phyloP scores from a whole-genome alignment of 1,140 invertebrate genomes.

The Dermatophagoides farinae region DNA sequence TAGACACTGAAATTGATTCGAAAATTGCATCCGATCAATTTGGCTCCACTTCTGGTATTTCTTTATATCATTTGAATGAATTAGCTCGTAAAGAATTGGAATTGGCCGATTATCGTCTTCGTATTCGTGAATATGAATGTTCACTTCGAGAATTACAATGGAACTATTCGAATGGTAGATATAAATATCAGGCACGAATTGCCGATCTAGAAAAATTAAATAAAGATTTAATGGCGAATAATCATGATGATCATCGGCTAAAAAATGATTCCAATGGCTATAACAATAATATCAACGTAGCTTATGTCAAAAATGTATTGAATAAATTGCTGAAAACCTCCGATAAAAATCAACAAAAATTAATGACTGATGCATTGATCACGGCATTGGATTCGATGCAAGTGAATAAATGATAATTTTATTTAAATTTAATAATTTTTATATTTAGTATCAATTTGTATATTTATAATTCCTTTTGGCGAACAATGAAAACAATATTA shows the following conservation, averaged over 20 bases:
- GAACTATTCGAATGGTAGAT: conserved; percentile 14
- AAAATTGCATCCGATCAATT: not conserved
- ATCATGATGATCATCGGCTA: not conserved
- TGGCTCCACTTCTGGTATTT: not conserved
- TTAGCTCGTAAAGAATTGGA: conserved; percentile 14
- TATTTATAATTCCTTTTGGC: not conserved
- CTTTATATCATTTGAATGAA: conserved; percentile 15
- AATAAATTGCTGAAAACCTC: conserved; percentile 13
- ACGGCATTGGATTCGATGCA: conserved; percentile 1
- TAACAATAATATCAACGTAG: conserved; percentile 7
- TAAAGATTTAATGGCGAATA: not conserved
- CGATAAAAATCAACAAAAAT: conserved; percentile 13
- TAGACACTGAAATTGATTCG: not conserved
- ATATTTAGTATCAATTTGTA: not conserved
- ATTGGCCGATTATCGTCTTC: conserved; percentile 5
- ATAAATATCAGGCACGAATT: conserved; percentile 10
- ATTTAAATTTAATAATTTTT: not conserved
- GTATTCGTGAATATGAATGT: conserved; percentile 13
- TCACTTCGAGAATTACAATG: conserved; percentile 13
- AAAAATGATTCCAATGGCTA: not conserved
- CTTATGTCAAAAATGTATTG: conserved; percentile 16
- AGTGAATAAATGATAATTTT: not conserved
- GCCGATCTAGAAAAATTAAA: conserved; percentile 10
- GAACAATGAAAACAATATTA: conserved; percentile 40
- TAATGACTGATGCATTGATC: conserved; percentile 17